Conservation (phyloP, 2,888 invertebrate genomes). For the Rhagonycha fulva region DNA sequence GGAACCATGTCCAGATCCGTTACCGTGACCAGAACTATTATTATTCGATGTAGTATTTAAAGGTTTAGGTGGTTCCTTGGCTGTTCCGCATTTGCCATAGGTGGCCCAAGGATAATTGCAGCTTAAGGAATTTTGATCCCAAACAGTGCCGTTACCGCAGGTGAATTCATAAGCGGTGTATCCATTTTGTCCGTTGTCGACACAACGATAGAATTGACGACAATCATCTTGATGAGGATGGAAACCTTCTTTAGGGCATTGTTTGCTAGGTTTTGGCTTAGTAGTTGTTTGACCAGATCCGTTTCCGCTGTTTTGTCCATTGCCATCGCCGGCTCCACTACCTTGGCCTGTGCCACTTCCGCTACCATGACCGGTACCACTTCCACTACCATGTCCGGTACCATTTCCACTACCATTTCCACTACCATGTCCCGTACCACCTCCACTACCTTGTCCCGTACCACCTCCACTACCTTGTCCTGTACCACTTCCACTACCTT, state of each 20-base stretch:
- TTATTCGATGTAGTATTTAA: neutral
- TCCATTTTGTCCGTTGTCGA: constrained; percentile 62
- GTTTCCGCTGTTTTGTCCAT: neutral
- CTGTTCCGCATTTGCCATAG: constrained; percentile 33
- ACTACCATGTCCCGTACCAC: neutral
- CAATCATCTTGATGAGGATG: neutral
- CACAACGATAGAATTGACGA: constrained; percentile 71
- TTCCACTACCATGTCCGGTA: neutral
- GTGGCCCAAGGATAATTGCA: constrained; percentile 65
- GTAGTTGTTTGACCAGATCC: neutral
- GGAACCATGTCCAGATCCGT: neutral
- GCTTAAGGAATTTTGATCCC: constrained; percentile 66
- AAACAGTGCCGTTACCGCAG: constrained; percentile 71
- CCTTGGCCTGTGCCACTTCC: neutral
- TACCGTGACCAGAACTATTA: neutral
- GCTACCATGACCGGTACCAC: neutral
- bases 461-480: neutral
- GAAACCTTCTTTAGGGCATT: neutral
- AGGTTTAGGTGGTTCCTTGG: constrained; percentile 1
- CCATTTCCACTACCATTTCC: neutral
- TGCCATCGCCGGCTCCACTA: neutral
- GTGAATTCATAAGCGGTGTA: constrained; percentile 71
- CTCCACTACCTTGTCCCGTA: neutral
- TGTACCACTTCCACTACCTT: neutral
- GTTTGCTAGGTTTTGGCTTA: neutral